Percentiles rank a stretch among this genome's conserved stretches.
phyloP scores from a whole-genome alignment of 2,797 vertebrate species.

The Diceros bicornis region DNA sequence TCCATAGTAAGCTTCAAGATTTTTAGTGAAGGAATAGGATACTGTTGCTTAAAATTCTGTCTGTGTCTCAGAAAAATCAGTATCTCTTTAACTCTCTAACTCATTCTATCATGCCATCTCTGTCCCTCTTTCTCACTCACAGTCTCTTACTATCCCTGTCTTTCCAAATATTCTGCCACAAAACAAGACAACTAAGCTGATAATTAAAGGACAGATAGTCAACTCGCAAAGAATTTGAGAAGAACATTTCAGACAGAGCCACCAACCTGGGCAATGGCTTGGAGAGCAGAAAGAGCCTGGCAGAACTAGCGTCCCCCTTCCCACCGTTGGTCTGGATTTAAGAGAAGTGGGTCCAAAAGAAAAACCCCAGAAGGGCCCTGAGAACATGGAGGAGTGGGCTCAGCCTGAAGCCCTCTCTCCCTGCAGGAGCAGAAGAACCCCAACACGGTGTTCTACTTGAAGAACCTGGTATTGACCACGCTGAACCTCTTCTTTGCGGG shows the following conservation, averaged over 20 bases:
- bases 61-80: background rate
- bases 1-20: background rate
- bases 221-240: background rate
- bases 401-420: background rate
- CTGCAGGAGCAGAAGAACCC: constrained; percentile 80
- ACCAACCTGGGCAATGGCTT: constrained; percentile 47
- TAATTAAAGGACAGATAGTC: background rate
- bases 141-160: background rate
- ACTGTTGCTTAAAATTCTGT: background rate
- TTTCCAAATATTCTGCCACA: background rate
- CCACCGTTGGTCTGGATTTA: background rate
- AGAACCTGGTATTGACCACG: constrained; percentile 72
- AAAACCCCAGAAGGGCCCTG: background rate
- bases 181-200: background rate
- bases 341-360: background rate
- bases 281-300: constrained; percentile 78
- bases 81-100: background rate
- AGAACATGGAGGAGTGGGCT: too few relatives aligned
- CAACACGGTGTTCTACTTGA: constrained; percentile 69
- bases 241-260: background rate
- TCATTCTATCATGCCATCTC: background rate
- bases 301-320: constrained; percentile 71
- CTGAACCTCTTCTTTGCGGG: constrained; percentile 83
- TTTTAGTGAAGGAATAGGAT: background rate
- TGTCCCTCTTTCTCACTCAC: background rate